Base-by-base conservation (phyloP, 2,888 invertebrate species). In the Eumacrocentrus americanus region DNA sequence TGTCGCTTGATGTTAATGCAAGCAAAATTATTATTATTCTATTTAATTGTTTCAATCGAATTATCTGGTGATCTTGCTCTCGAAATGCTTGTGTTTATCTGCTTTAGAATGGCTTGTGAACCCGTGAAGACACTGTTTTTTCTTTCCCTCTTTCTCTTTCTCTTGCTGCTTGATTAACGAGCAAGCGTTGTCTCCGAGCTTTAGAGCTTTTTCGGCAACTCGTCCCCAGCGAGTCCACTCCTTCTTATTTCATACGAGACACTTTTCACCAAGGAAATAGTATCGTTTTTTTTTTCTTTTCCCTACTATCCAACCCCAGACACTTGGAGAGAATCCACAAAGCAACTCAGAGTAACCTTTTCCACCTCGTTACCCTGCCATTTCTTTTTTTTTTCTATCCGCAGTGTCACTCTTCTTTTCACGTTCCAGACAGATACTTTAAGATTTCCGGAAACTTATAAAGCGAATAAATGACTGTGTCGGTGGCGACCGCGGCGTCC, bases 161-260 rank as follows among this genome's bases (percentile, higher is more conserved):
- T 46, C 34, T 38, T n/a, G 40, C 35, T 12, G 35, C 25, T 42
- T 58, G 58, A 51, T 58, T 51, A 47, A 54, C 60, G 59, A 59
- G 34, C 53, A 6, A 22, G 18, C 46, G 16, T 38, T 16, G 18
- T 51, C 44, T 12, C 35, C 3, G 22, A 40, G 46, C 47, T 48
- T 59, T 48, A 48, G 54, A 54, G 54, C 48, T 59, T 34, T 42
- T 37, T 59, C 47, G 54, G 40, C 40, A 54, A 38, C 22, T 16
- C 25, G 34, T 54, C 48, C 54, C 22, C 22, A 53, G 25, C 12
- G 46, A 47, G 16, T 46, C 35, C 20, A 34, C 47, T 22, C 40
- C 23, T 42, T 42, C 40, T 25, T 12, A 18, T 20, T 46, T 25
- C 22, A 20, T 22, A 14, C 23, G 23, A 46, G 46, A 46, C n/a